Evolutionary conservation across 1,140 invertebrate species (phyloP), one percentile per base, ranked within the genome.

Genomic region (Brachystomella parvula): DNA sequence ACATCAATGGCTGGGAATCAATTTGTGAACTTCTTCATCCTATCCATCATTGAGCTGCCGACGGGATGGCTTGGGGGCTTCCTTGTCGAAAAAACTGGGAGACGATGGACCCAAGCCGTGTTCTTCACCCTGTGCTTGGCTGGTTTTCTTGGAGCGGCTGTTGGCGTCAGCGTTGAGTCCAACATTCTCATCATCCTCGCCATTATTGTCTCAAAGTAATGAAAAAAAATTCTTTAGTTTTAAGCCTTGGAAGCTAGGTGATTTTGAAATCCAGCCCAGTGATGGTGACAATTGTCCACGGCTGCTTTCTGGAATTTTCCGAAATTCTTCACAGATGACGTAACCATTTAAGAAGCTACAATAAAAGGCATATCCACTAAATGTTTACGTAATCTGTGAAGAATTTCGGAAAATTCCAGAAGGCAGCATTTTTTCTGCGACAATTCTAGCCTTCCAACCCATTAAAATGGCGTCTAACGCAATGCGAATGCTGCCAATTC

Each of bases 11-110:
- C 80, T 49, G 85, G 84, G 47, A 86, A 86, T 76, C 84, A 85
- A 24, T 87, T 86, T 74, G 72, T 87, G 56, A 87, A 87, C 76
- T 86, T 85, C 76, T 80, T 84, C 64, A 80, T 82, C 70, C 82
- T 86, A 73, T 79, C 81, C 57, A 64, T 85, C 6, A 80, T 81
- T 26, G 86, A 87, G 75, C 76, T 86, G 12, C 84, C 85, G 1
- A 2, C 62, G 47, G 69, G 63, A 3, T 62, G 29, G 29, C 3
- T 58, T 26, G 69, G 69, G 3, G 64, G 66, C n/a, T 15, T 58
- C 26, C 39, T 71, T 1, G 69, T 47, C 1, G 65, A 71, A 29
- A 65, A 53, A 21, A 47, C 64, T n/a, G 69, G 69, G 33, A 21
- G 70, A 24, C n/a, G 70, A 26, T 71, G 69, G 65, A 63, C 64